These are phyloP conservation scores for Tympanuchus pallidicinctus DNA, from an alignment of 2,113 vertebrate species.

Conservation along the genomic window DNA sequence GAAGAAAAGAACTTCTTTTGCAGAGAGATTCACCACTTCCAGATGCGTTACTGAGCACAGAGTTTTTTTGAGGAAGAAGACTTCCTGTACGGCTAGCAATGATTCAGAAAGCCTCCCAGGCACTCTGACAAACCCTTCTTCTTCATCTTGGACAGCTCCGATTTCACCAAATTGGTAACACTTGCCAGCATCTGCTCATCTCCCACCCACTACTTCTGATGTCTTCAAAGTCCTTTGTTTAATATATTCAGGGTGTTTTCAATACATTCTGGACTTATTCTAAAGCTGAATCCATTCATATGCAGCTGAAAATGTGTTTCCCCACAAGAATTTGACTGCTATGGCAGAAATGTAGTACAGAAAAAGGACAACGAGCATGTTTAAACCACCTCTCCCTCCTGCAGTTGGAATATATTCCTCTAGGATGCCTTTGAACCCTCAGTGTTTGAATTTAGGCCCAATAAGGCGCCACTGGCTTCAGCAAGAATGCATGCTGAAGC, in stretches of 20 bases:
- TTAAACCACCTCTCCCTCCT: conserved; percentile 28
- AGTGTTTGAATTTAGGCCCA: conserved; percentile 42
- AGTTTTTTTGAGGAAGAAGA: not conserved
- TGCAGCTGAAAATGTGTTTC: conserved; percentile 54
- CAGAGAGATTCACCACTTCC: not conserved
- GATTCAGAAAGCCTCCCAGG: conserved; percentile 40
- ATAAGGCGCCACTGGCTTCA: conserved; percentile 9
- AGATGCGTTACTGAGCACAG: conserved; percentile 32
- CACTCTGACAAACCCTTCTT: conserved; percentile 30
- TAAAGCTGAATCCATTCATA: conserved; percentile 55
- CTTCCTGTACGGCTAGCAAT: conserved; percentile 30
- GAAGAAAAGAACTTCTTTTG: not conserved
- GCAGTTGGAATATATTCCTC: conserved; percentile 34
- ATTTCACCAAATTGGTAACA: conserved; percentile 56
- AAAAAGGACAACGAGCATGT: not conserved
- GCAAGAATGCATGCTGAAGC: conserved; percentile 55
- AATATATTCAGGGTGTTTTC: conserved; percentile 55
- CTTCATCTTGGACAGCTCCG: conserved; percentile 53
- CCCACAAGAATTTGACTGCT: conserved; percentile 60
- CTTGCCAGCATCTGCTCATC: conserved; percentile 47
- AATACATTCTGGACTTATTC: conserved; percentile 35
- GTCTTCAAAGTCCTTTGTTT: conserved; percentile 52
- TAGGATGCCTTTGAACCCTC: conserved; percentile 42
- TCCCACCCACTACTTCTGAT: conserved; percentile 52
- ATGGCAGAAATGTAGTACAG: conserved; percentile 47